Percentiles rank a stretch among this genome's conserved stretches.
Conservation (phyloP, 2,113 vertebrate genomes). For the Steatornis caripensis region DNA sequence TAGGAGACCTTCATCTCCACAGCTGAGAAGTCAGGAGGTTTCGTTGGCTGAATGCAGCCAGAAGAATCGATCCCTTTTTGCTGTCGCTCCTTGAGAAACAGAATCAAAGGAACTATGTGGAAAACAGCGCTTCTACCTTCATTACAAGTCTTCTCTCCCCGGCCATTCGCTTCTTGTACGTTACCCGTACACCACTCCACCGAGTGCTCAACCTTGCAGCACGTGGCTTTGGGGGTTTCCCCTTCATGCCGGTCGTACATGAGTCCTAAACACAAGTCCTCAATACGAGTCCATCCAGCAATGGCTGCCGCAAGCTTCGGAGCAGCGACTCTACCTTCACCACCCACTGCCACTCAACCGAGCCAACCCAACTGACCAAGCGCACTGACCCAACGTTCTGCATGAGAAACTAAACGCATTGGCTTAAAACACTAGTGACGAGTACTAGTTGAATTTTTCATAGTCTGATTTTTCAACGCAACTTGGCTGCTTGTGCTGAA, state of each 20-base stretch:
- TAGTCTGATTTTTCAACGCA: background rate
- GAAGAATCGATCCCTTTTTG: background rate
- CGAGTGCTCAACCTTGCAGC: background rate
- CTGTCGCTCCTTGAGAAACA: background rate
- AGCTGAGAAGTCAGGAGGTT: background rate
- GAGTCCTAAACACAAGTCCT: background rate
- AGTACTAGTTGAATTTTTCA: fast-evolving
- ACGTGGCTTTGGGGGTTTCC: background rate
- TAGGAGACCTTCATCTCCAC: background rate
- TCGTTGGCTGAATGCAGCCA: background rate
- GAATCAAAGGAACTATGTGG: background rate
- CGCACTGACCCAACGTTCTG: fast-evolving
- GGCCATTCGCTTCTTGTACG: background rate
- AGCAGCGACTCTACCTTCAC: background rate
- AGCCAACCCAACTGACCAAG: background rate
- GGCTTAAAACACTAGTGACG: background rate
- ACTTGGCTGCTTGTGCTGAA: fast-evolving
- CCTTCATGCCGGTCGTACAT: background rate
- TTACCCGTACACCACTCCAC: fast-evolving
- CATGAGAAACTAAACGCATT: background rate
- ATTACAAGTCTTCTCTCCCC: background rate
- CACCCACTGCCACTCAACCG: fast-evolving
- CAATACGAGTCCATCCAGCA: background rate
- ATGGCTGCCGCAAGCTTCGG: too few species aligned
- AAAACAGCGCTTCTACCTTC: background rate